Percentiles rank a stretch among this genome's conserved stretches.
phyloP scores from a whole-genome alignment of 2,888 invertebrate genomes.

The Augochlorella aurata region DNA sequence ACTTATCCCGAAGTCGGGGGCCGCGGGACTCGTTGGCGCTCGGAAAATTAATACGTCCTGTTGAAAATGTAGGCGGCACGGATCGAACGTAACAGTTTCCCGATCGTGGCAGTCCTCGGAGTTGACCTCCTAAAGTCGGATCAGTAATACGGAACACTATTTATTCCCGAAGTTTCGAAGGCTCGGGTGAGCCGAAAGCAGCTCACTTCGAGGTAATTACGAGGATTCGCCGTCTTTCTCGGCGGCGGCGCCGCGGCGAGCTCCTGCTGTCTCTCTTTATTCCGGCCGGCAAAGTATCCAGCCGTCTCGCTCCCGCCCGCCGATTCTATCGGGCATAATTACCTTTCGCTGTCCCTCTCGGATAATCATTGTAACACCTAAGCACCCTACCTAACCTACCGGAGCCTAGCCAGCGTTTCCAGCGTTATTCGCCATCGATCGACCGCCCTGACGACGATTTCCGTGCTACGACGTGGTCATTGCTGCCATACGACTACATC shows the following conservation, averaged over 20 bases:
- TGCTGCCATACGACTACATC: slow-evolving; percentile 67
- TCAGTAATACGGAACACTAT: slow-evolving; percentile 72
- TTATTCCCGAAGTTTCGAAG: slow-evolving; percentile 81
- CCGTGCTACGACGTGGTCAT: slow-evolving; percentile 73
- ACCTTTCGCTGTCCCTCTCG: slow-evolving; percentile 81
- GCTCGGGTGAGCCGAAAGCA: slow-evolving; percentile 80
- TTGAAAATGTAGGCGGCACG: slow-evolving; percentile 27
- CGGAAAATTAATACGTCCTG: slow-evolving; percentile 37
- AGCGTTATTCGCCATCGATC: slow-evolving; percentile 77
- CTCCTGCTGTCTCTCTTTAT: slow-evolving; percentile 67
- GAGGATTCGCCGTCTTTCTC: slow-evolving; percentile 75
- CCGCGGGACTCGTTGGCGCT: too few species aligned
- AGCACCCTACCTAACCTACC: slow-evolving; percentile 80
- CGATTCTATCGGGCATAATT: slow-evolving; percentile 81
- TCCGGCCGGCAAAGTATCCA: slow-evolving; percentile 76
- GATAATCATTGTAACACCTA: slow-evolving; percentile 82
- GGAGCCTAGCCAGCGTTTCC: slow-evolving; percentile 77
- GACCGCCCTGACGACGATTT: slow-evolving; percentile 76
- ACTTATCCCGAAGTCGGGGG: too few species aligned
- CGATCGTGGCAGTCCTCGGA: slow-evolving; percentile 52
- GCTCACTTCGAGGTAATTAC: slow-evolving; percentile 81
- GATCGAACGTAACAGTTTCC: slow-evolving; percentile 56
- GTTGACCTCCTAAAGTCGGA: slow-evolving; percentile 68
- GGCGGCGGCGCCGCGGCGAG: slow-evolving; percentile 56
- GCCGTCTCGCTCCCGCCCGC: slow-evolving; percentile 73